Evolutionary conservation across 2,113 vertebrate genomes (phyloP).

Genomic region (Tiliqua scincoides): DNA sequence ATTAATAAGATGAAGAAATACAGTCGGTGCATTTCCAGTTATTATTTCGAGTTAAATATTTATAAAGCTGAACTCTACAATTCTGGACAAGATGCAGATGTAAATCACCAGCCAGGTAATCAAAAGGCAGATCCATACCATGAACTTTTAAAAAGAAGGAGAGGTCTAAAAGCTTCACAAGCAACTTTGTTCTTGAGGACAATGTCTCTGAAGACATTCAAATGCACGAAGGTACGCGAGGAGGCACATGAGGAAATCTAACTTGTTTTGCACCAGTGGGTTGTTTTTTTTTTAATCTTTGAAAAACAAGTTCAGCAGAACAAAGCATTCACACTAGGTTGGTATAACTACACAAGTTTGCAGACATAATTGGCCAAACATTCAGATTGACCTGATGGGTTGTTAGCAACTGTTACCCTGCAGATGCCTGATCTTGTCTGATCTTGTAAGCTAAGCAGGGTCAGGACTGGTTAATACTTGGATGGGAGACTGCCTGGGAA

Average conservation of each 20-base stretch:
- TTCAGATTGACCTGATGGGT: neutral
- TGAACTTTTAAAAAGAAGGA: conserved; percentile 42
- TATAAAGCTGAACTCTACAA: conserved; percentile 63
- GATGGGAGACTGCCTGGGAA: too few relatives aligned
- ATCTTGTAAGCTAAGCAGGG: too few relatives aligned
- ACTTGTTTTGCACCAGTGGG: neutral
- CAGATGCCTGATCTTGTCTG: too few relatives aligned
- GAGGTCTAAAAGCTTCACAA: conserved; percentile 35
- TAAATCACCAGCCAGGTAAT: conserved; percentile 54
- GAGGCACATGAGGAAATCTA: neutral
- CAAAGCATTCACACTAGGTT: neutral
- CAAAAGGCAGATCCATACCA: conserved; percentile 39
- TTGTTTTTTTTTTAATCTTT: neutral
- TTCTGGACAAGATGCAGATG: conserved; percentile 51
- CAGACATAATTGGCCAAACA: neutral
- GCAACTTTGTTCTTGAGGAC: neutral
- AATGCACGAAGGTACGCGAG: neutral
- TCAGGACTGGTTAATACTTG: too few relatives aligned
- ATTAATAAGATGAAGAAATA: conserved; percentile 57
- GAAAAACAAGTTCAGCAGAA: neutral
- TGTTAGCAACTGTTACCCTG: too few relatives aligned
- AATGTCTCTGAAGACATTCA: conserved; percentile 10
- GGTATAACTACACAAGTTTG: neutral
- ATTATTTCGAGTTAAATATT: conserved; percentile 69
- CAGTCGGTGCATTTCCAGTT: conserved; percentile 59